Percentiles rank a stretch among this genome's conserved stretches.
phyloP scores from a whole-genome alignment of 2,113 vertebrate genomes.

The Anolis sagrei region DNA sequence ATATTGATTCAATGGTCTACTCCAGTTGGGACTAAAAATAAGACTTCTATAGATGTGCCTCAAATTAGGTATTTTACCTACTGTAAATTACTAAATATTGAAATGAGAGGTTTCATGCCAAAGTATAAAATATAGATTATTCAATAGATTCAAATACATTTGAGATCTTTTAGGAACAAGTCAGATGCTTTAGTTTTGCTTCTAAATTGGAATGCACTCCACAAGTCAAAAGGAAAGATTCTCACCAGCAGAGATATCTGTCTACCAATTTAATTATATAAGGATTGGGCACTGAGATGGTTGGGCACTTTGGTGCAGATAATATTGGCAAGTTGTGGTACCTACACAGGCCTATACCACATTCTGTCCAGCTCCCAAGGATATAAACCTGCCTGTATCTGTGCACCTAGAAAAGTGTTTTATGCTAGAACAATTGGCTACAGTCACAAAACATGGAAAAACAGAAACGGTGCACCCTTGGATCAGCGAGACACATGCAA shows the following conservation, averaged over 20 bases:
- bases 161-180: background rate
- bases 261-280: background rate
- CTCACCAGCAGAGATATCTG: background rate
- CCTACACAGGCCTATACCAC: background rate
- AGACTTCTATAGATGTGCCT: too few species aligned
- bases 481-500: too few species aligned
- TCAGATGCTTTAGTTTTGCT: background rate
- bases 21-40: too few species aligned
- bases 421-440: too few species aligned
- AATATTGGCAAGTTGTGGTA: background rate
- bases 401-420: too few species aligned
- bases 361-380: background rate
- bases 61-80: background rate
- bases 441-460: too few species aligned
- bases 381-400: background rate
- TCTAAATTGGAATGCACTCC: too few species aligned
- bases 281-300: background rate
- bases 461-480: too few species aligned
- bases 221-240: background rate
- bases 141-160: background rate
- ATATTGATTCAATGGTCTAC: too few species aligned
- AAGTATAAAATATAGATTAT: background rate
- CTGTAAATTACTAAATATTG: slow-evolving; percentile 6
- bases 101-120: background rate
- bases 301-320: too few species aligned